These are phyloP conservation scores for Sciurus niger DNA, from an alignment of 2,113 vertebrate genomes.

Conservation along the genomic window DNA sequence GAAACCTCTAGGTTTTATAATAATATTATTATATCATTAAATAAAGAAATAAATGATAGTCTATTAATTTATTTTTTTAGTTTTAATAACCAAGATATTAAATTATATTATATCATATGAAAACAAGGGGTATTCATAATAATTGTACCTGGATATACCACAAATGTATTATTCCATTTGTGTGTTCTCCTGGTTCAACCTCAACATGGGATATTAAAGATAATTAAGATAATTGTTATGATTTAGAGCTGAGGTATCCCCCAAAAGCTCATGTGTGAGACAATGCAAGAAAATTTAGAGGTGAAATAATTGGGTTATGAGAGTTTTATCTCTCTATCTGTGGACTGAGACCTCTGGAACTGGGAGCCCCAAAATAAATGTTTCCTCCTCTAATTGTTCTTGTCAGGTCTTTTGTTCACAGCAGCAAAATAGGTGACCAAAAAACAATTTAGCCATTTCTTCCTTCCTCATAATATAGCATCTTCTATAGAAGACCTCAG, in stretches of 20 bases:
- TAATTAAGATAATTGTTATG: not conserved
- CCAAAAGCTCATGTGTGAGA: too few species aligned
- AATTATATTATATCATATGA: not conserved
- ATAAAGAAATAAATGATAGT: not conserved
- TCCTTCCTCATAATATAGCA: not conserved
- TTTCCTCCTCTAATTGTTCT: too few species aligned
- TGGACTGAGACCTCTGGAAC: too few species aligned
- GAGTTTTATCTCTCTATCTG: too few species aligned
- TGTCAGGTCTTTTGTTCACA: too few species aligned
- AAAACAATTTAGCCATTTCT: not conserved
- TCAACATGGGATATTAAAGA: not conserved
- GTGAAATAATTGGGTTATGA: too few species aligned
- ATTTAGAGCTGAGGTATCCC: too few species aligned
- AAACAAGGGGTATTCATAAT: not conserved
- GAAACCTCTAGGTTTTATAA: slow-evolving; percentile 20
- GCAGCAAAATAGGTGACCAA: too few species aligned
- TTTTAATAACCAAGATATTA: slow-evolving; percentile 42
- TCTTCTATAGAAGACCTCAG: not conserved
- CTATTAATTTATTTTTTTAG: not conserved
- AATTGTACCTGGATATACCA: slow-evolving; percentile 8
- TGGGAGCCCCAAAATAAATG: too few species aligned
- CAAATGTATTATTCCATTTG: not conserved
- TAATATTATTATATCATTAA: not conserved
- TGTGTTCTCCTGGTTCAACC: not conserved
- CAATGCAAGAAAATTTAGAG: too few species aligned